Percentiles rank a stretch among this genome's conserved stretches.
Evolutionary conservation across 2,888 invertebrate genomes (phyloP).

Genomic region (Heliconius erato): DNA sequence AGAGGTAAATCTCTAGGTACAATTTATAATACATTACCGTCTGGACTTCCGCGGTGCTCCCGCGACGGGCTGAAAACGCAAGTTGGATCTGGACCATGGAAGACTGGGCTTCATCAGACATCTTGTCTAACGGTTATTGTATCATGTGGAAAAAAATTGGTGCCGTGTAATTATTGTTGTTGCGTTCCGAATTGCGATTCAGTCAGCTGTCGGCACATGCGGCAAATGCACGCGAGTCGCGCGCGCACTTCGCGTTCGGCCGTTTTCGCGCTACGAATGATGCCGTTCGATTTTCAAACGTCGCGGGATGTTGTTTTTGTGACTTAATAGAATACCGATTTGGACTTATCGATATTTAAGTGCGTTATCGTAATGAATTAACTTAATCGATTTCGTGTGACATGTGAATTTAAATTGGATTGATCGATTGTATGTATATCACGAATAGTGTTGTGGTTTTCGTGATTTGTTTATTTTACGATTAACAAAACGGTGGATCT

Average conservation of each 20-base stretch:
- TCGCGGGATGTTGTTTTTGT: constrained; percentile 30
- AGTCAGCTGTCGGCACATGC: constrained; percentile 84
- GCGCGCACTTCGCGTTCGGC: constrained; percentile 71
- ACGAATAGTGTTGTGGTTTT: constrained; percentile 48
- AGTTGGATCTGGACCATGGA: constrained; percentile 62
- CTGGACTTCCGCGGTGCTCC: constrained; percentile 59
- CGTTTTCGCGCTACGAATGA: constrained; percentile 58
- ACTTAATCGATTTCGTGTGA: constrained; percentile 33
- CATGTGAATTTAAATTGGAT: constrained; percentile 39
- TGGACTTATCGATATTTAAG: constrained; percentile 12
- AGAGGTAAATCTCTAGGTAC: constrained; percentile 67
- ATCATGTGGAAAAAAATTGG: constrained; percentile 73
- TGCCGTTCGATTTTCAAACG: constrained; percentile 50
- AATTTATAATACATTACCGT: constrained; percentile 74
- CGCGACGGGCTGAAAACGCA: constrained; percentile 64
- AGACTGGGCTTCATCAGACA: constrained; percentile 9
- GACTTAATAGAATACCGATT: constrained; percentile 12
- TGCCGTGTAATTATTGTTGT: constrained; percentile 72
- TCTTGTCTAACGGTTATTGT: constrained; percentile 57
- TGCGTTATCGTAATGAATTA: constrained; percentile 11
- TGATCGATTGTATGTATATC: constrained; percentile 48
- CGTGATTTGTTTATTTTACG: constrained; percentile 47
- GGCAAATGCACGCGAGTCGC: constrained; percentile 79
- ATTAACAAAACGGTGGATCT: constrained; percentile 48
- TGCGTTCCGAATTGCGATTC: constrained; percentile 82